Base-by-base conservation (phyloP, 1,140 invertebrate species). In the Magallana angulata region DNA sequence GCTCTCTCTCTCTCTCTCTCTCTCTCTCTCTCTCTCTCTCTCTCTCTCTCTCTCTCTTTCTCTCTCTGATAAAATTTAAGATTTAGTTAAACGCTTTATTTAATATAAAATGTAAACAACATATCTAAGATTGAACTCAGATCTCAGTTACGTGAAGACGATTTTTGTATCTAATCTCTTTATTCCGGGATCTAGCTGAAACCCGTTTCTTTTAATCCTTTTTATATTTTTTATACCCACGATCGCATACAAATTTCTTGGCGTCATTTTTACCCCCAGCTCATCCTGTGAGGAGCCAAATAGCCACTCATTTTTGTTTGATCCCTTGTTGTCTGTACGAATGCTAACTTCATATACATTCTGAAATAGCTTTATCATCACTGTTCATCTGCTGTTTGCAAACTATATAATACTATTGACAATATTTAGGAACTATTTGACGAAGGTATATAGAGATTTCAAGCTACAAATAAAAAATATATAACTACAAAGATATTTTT, bases 391-490 rank as follows among this genome's bases (percentile, higher is more conserved):
- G 8, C 30, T 76, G 68, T 76, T 76, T 76, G 14, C 68, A 30
- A 30, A 76, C 68, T 30, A 8, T 76, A 30, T 76, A 76, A 76
- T 76, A 76, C 68, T 76, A 76, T 76, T 76, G 68, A 76, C 68
- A 76, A 76, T 76, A 76, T 76, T 76, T 76, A 30, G 68, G 36
- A 76, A 76, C 68, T 76, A 76, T 76, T 76, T 76, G 68, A 8
- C 36, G 68, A 76, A 76, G 3, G 68, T 76, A 18, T 76, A 24
- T 76, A 76, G 68, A 76, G 68, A 76, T 76, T 76, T 76, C 24
- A 76, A 36, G 36, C 68, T 5, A 30, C 24, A 12, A 76, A 76
- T 76, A 30, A 76, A 76, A 11, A 48, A 76, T 3, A 76, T 76
- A 76, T 76, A 76, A 12, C 24, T 76, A 76, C 68, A 76, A 12